phyloP scores from a whole-genome alignment of 2,113 vertebrate species.

The Turnix velox region DNA sequence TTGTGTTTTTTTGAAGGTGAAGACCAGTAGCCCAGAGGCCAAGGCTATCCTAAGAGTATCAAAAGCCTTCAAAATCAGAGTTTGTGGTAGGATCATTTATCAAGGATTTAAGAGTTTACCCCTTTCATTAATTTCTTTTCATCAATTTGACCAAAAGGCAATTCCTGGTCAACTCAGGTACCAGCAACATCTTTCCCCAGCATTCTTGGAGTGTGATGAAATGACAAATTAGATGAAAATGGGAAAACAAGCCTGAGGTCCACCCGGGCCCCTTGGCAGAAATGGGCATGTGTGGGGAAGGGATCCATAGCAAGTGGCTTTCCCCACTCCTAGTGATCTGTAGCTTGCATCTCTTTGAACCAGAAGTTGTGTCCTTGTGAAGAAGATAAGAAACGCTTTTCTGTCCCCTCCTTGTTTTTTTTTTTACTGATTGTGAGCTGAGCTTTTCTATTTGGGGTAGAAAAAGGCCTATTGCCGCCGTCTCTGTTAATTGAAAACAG shows the following conservation, averaged over 20 bases:
- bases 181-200: background rate
- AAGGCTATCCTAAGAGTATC: background rate
- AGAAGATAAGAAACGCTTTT: background rate
- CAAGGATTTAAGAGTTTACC: background rate
- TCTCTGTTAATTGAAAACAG: background rate
- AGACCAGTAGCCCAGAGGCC: background rate
- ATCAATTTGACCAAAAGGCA: background rate
- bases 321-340: background rate
- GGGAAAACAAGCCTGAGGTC: background rate
- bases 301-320: background rate
- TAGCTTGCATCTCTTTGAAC: background rate
- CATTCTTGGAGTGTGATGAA: background rate
- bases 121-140: background rate
- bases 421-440: background rate
- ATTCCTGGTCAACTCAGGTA: background rate
- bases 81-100: background rate
- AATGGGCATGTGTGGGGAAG: background rate
- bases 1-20: background rate
- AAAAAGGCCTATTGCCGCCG: accelerated
- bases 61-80: background rate
- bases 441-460: background rate
- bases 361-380: background rate
- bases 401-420: background rate
- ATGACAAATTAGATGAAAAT: background rate
- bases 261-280: background rate